Evolutionary conservation across 2,113 vertebrate genomes (phyloP).

Genomic region (Ptilorrhoa leucosticta): DNA sequence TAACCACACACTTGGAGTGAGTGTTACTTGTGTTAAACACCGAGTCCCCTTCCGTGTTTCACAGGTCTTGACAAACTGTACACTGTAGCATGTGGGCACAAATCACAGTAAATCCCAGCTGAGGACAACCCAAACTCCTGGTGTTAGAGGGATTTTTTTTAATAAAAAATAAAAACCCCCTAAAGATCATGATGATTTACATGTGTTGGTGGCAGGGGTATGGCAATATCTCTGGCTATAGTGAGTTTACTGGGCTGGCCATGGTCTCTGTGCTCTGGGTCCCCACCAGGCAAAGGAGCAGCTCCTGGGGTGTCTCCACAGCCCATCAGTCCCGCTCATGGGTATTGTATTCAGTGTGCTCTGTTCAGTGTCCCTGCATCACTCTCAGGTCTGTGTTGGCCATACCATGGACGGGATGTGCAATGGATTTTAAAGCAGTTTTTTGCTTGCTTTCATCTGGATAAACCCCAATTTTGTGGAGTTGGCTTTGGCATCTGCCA

Average conservation of each 20-base stretch:
- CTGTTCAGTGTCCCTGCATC: not conserved
- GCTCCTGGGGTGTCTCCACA: not conserved
- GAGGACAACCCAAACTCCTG: not conserved
- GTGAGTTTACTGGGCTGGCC: not conserved
- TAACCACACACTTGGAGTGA: not conserved
- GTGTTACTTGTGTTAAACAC: not conserved
- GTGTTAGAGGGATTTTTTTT: not conserved
- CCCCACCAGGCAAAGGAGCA: accelerated
- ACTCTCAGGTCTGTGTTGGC: not conserved
- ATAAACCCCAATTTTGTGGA: accelerated
- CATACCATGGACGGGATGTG: accelerated
- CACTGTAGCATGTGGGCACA: not conserved
- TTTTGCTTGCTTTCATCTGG: not conserved
- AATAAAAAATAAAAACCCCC: not conserved
- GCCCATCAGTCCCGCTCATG: accelerated
- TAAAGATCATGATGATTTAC: not conserved
- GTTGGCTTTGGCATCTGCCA: not conserved
- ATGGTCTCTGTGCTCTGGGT: not conserved
- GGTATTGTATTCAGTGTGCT: not conserved
- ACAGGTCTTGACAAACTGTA: not conserved
- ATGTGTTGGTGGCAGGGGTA: not conserved
- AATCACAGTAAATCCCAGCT: not conserved
- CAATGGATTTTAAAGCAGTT: not conserved
- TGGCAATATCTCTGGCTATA: not conserved
- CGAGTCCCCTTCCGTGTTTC: not conserved